Evolutionary conservation across 2,888 invertebrate species (phyloP).

Genomic region (Cheilosia vulpina): DNA sequence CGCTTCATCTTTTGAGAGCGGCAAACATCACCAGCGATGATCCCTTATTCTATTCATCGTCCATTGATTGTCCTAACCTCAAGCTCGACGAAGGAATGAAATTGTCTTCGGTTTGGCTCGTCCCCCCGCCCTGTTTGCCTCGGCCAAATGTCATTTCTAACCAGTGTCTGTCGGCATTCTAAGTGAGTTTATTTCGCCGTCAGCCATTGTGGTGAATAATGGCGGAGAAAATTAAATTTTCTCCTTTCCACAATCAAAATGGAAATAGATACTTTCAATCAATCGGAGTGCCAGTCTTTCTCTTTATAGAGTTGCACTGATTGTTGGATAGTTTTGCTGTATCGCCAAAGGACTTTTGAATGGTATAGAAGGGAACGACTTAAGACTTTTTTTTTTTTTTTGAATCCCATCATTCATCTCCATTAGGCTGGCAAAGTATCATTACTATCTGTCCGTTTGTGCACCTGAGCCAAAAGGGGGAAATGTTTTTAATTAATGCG

Average conservation of each 20-base stretch:
- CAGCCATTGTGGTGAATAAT: constrained; percentile 66
- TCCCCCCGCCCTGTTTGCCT: neutral
- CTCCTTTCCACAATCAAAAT: constrained; percentile 62
- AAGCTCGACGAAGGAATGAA: constrained; percentile 28
- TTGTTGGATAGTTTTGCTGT: neutral
- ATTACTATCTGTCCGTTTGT: constrained; percentile 1
- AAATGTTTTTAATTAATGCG: constrained; percentile 62
- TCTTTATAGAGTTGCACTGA: neutral
- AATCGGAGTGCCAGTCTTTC: constrained; percentile 43
- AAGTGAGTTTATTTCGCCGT: constrained; percentile 40
- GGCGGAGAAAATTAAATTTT: constrained; percentile 66
- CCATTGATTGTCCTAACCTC: constrained; percentile 60
- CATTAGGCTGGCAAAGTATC: constrained; percentile 11
- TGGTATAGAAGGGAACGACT: neutral
- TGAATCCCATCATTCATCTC: constrained; percentile 33
- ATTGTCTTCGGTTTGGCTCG: constrained; percentile 17
- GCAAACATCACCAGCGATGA: constrained; percentile 33
- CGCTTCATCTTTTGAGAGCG: constrained; percentile 40
- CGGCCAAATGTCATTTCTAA: constrained; percentile 5
- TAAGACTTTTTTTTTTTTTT: neutral
- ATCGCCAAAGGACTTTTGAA: neutral
- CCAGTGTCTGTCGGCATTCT: neutral
- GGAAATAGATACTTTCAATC: constrained; percentile 72
- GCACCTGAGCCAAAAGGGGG: constrained; percentile 42
- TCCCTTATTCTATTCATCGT: constrained; percentile 52